Conservation (phyloP, 2,797 vertebrate genomes). For the Sebastes itinus region DNA sequence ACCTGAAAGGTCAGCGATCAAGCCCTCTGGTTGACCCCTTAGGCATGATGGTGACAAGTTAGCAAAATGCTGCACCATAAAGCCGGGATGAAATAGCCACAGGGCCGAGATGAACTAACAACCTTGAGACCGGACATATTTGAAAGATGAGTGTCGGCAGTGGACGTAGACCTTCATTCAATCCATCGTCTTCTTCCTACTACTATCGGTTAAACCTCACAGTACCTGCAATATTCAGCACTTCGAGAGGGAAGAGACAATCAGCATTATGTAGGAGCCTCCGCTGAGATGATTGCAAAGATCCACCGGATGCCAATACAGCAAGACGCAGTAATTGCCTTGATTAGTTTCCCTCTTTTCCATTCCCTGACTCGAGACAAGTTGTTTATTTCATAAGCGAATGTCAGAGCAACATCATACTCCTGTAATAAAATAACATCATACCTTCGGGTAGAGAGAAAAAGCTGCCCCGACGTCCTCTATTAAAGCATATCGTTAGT, state of each 20-base stretch:
- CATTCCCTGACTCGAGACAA: constrained; percentile 13
- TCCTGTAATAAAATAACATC: neutral
- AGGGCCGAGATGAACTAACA: constrained; percentile 13
- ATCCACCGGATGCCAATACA: constrained; percentile 47
- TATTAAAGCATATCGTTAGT: neutral
- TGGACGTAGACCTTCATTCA: constrained; percentile 7
- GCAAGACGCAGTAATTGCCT: constrained; percentile 52
- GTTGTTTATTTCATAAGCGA: constrained; percentile 7
- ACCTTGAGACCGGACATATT: constrained; percentile 40
- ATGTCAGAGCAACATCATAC: constrained; percentile 2
- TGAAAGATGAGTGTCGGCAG: constrained; percentile 36
- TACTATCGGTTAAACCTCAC: constrained; percentile 23
- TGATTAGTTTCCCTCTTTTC: constrained; percentile 56
- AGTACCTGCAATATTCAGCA: constrained; percentile 31
- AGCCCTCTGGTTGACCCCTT: constrained; percentile 51
- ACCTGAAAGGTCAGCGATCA: constrained; percentile 55
- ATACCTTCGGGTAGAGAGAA: neutral
- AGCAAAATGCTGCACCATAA: constrained; percentile 51
- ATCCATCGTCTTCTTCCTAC: constrained; percentile 34
- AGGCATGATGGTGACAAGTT: constrained; percentile 47
- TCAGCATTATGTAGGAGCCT: constrained; percentile 51
- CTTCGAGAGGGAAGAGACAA: constrained; percentile 40
- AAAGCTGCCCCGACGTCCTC: neutral
- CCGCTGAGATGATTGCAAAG: constrained; percentile 65
- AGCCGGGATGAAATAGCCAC: constrained; percentile 29